phyloP scores from a whole-genome alignment of 2,113 vertebrate species.

The Sinocyclocheilus anshuiensis region DNA sequence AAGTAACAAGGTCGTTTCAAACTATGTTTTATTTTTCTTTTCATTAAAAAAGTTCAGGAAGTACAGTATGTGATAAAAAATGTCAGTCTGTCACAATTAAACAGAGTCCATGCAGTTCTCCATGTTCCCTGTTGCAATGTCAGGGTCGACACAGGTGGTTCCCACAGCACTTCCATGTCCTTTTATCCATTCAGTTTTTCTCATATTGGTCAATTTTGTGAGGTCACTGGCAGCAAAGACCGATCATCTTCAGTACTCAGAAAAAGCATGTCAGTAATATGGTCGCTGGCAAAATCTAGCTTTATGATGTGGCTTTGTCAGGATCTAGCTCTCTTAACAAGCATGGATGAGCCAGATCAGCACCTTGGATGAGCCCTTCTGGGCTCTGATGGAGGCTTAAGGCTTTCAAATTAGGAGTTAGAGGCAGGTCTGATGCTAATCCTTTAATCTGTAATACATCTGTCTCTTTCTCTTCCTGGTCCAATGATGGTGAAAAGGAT shows the following conservation, averaged over 20 bases:
- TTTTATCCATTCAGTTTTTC: not conserved
- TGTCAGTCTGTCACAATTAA: not conserved
- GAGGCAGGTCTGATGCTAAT: conserved; percentile 37
- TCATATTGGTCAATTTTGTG: not conserved
- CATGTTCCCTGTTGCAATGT: not conserved
- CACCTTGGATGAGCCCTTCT: conserved; percentile 42
- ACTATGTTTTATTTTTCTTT: no score
- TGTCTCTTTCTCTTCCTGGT: conserved; percentile 22
- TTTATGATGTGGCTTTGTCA: conserved; percentile 29
- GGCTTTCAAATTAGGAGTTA: conserved; percentile 49
- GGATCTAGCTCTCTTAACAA: conserved; percentile 15
- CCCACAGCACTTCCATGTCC: not conserved
- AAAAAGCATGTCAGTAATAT: not conserved
- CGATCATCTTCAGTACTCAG: not conserved
- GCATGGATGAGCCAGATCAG: conserved; percentile 44
- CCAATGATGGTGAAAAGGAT: conserved; percentile 31
- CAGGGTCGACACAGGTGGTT: not conserved
- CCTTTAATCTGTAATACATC: conserved; percentile 59
- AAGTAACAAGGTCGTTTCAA: no score
- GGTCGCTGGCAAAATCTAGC: not conserved
- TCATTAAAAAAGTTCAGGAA: not conserved
- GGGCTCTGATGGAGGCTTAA: conserved; percentile 45
- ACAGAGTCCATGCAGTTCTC: not conserved
- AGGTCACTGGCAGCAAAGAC: not conserved
- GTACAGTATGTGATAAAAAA: not conserved